Conservation (phyloP, 2,113 vertebrate species). For the Macquaria australasica region DNA sequence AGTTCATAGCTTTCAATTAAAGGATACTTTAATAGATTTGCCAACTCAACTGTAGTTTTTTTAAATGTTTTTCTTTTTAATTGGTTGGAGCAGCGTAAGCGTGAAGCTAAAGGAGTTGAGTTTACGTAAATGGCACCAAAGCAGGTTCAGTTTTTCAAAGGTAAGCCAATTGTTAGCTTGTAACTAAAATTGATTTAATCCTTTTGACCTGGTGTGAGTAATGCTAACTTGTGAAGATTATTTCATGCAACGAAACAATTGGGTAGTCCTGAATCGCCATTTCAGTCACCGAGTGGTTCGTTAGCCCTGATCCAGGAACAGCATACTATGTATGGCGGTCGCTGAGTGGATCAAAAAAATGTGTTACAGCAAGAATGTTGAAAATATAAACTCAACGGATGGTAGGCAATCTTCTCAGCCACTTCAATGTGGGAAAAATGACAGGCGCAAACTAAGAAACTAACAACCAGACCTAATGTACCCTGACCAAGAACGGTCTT, state of each 20-base stretch:
- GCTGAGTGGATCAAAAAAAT: neutral
- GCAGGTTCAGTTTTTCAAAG: neutral
- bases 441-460: neutral
- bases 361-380: neutral
- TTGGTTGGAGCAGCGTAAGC: neutral
- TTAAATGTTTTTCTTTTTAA: neutral
- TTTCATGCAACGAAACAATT: neutral
- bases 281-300: neutral
- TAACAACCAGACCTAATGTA: neutral
- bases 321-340: neutral
- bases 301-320: conserved; percentile 10
- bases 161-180: neutral
- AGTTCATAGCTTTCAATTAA: neutral
- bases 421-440: neutral
- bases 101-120: neutral
- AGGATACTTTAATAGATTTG: neutral
- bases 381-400: neutral
- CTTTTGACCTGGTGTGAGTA: neutral
- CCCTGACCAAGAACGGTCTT: neutral
- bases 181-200: neutral
- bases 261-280: neutral
- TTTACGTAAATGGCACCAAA: neutral
- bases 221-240: neutral
- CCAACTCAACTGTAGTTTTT: neutral
- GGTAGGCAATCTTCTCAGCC: neutral